Conservation (phyloP, 2,113 vertebrate species). For the Sapayoa aenigma region DNA sequence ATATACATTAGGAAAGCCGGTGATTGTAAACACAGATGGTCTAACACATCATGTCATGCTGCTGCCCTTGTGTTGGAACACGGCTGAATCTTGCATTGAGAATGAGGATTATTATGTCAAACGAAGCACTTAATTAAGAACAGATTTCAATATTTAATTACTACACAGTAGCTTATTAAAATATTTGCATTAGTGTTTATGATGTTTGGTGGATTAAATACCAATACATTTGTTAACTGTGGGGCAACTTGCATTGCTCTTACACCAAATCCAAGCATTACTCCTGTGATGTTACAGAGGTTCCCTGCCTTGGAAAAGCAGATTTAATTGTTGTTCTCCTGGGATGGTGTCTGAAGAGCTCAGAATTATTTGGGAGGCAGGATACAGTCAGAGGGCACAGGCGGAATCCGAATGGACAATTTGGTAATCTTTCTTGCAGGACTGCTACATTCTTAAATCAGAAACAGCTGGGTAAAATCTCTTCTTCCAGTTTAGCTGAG, state of each 20-base stretch:
- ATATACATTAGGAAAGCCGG: constrained; percentile 23
- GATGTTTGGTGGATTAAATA: constrained; percentile 18
- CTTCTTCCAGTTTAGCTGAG: neutral
- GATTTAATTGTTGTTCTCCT: neutral
- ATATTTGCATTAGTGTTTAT: constrained; percentile 33
- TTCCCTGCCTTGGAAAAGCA: neutral
- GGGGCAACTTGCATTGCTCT: neutral
- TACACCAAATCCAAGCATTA: neutral
- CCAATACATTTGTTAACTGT: constrained; percentile 14
- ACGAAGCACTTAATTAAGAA: constrained; percentile 54
- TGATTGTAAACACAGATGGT: constrained; percentile 57
- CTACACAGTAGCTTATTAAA: constrained; percentile 42
- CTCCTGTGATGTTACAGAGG: neutral
- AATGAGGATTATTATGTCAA: constrained; percentile 52
- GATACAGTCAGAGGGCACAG: neutral
- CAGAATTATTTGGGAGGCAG: neutral
- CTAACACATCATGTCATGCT: neutral
- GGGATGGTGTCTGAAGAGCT: neutral
- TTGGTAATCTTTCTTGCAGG: neutral
- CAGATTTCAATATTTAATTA: constrained; percentile 57
- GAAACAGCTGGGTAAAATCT: neutral
- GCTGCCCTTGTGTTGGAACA: constrained; percentile 43
- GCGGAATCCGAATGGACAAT: neutral
- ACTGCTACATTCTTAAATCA: neutral
- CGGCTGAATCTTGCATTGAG: neutral